Evolutionary conservation across 2,113 vertebrate species (phyloP).

Genomic region (Apeltes quadracus): DNA sequence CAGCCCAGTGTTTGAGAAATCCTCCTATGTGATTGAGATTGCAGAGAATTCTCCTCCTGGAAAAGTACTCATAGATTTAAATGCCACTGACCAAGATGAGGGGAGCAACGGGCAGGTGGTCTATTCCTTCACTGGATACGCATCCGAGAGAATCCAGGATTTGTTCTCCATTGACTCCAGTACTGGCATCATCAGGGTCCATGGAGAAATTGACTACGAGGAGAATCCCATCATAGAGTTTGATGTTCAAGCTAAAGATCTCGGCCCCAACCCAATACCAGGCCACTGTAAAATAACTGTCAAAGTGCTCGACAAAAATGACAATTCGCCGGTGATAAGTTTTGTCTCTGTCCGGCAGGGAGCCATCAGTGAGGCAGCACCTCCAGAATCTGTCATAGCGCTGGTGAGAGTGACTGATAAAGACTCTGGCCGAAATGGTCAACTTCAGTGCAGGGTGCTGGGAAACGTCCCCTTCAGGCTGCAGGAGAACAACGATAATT

Average conservation of each 20-base stretch:
- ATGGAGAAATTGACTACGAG: constrained; percentile 96
- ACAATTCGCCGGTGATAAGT: constrained; percentile 95
- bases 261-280: constrained; percentile 97
- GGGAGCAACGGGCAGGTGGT: constrained; percentile 95
- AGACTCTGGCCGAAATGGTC: constrained; percentile 94
- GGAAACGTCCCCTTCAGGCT: constrained; percentile 93
- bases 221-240: constrained; percentile 95
- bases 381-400: constrained; percentile 95
- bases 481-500: constrained; percentile 97
- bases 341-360: constrained; percentile 97
- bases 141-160: constrained; percentile 93
- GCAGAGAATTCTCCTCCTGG: constrained; percentile 91
- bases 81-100: constrained; percentile 96
- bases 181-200: constrained; percentile 93
- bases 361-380: constrained; percentile 94
- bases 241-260: constrained; percentile 96
- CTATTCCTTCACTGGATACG: constrained; percentile 95
- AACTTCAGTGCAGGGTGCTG: constrained; percentile 93
- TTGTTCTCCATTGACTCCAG: constrained; percentile 96
- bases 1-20: constrained; percentile 94
- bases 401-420: constrained; percentile 95
- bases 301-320: constrained; percentile 94
- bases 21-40: constrained; percentile 93
- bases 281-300: constrained; percentile 98
- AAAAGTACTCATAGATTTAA: constrained; percentile 92